These are phyloP conservation scores for Tachina grossa DNA, from an alignment of 2,888 invertebrate genomes.

Conservation along the genomic window DNA sequence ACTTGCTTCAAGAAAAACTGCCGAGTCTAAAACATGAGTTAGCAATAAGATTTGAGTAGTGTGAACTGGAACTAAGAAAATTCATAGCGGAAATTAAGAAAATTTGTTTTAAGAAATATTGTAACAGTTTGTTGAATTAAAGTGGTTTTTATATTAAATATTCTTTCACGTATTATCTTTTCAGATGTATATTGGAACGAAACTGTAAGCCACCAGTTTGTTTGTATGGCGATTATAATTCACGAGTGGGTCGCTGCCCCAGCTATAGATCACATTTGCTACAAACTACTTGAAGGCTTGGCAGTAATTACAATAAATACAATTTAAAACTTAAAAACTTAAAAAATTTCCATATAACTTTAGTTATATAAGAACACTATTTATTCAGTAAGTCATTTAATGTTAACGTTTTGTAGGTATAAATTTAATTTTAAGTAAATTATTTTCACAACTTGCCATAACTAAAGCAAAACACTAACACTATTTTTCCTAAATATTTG, in stretches of 20 bases:
- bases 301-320: not conserved
- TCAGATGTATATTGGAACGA: constrained; percentile 79
- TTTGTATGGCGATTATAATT: constrained; percentile 78
- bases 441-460: constrained; percentile 61
- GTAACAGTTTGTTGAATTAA: not conserved
- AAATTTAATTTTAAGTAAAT: constrained; percentile 47
- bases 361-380: constrained; percentile 39
- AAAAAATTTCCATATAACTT: constrained; percentile 64
- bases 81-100: too few species aligned
- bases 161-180: constrained; percentile 21
- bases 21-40: too few species aligned
- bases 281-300: constrained; percentile 50
- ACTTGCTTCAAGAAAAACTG: too few species aligned
- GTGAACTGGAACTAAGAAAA: too few species aligned
- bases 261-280: constrained; percentile 57
- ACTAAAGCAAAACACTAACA: constrained; percentile 42
- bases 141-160: not conserved
- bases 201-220: constrained; percentile 79
- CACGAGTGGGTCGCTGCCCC: constrained; percentile 80
- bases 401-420: constrained; percentile 40
- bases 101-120: too few species aligned
- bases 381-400: constrained; percentile 50
- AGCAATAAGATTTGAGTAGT: too few species aligned
- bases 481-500: constrained; percentile 8
- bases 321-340: constrained; percentile 37